These are phyloP conservation scores for Cryptocephalus moraei DNA, from an alignment of 2,888 invertebrate species.

Conservation along the genomic window DNA sequence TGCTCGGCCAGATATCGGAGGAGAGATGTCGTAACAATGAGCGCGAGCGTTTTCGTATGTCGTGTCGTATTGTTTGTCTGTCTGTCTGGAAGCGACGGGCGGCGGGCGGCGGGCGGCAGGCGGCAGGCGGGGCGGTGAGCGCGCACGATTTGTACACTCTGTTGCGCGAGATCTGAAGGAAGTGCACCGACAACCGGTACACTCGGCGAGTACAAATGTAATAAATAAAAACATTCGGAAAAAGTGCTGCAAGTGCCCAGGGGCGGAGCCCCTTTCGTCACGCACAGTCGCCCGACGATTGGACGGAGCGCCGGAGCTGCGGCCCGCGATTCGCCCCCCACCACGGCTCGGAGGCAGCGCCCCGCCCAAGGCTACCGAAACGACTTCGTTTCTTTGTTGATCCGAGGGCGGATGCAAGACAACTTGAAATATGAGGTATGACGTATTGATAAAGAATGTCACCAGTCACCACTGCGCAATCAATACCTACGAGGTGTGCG, in stretches of 20 bases:
- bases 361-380: constrained; percentile 35
- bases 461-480: constrained; percentile 51
- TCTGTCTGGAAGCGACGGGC: constrained; percentile 35
- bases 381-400: constrained; percentile 51
- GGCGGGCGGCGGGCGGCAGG: constrained; percentile 15
- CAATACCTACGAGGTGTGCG: constrained; percentile 35
- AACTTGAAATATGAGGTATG: constrained; percentile 43
- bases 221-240: constrained; percentile 56
- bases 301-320: constrained; percentile 32
- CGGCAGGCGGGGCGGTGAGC: constrained; percentile 14
- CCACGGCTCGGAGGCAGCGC: constrained; percentile 11
- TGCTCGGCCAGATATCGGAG: constrained; percentile 8
- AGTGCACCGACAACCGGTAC: constrained; percentile 47
- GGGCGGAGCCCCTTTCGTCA: constrained; percentile 31
- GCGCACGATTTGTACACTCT: constrained; percentile 27
- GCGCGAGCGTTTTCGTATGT: constrained; percentile 15
- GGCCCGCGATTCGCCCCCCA: constrained; percentile 30
- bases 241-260: constrained; percentile 41
- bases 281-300: constrained; percentile 48
- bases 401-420: constrained; percentile 41
- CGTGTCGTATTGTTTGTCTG: constrained; percentile 34
- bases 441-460: constrained; percentile 57
- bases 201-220: constrained; percentile 59
- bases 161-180: constrained; percentile 22
- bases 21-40: constrained; percentile 38